These are phyloP conservation scores for Carposina sasakii DNA, from an alignment of 1,140 invertebrate species.

Conservation along the genomic window DNA sequence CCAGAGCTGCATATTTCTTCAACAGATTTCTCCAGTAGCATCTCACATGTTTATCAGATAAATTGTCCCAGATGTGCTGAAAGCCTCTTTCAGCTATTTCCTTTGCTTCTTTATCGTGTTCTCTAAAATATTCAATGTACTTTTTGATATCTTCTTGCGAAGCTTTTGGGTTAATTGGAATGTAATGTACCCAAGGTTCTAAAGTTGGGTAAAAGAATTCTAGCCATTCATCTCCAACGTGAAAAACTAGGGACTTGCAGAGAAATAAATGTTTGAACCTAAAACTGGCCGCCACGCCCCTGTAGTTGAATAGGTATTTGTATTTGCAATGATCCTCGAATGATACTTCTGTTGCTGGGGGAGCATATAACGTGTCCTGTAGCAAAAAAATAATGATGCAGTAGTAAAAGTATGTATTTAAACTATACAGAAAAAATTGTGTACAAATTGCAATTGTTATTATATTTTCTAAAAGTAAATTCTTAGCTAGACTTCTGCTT, in stretches of 20 bases:
- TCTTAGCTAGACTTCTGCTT: too few species aligned
- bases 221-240: conserved; percentile 95
- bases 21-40: conserved; percentile 93
- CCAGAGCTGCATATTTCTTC: conserved; percentile 82
- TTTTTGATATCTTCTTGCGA: conserved; percentile 78
- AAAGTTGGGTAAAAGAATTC: conserved; percentile 96
- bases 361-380: conserved; percentile 87
- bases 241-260: conserved; percentile 95
- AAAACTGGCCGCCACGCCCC: conserved; percentile 97
- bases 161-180: conserved; percentile 86
- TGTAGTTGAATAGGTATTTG: conserved; percentile 97
- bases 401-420: too few species aligned
- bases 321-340: conserved; percentile 95
- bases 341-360: conserved; percentile 89
- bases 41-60: conserved; percentile 86
- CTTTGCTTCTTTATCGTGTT: conserved; percentile 83
- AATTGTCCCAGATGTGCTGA: conserved; percentile 87
- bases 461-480: too few species aligned
- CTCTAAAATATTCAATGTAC: conserved; percentile 84
- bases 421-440: too few species aligned
- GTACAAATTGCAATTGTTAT: too few species aligned
- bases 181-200: conserved; percentile 97
- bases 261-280: conserved; percentile 97
- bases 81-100: conserved; percentile 89
- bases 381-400: too few species aligned